phyloP scores from a whole-genome alignment of 2,113 vertebrate genomes.

The Pachyramphus minor region DNA sequence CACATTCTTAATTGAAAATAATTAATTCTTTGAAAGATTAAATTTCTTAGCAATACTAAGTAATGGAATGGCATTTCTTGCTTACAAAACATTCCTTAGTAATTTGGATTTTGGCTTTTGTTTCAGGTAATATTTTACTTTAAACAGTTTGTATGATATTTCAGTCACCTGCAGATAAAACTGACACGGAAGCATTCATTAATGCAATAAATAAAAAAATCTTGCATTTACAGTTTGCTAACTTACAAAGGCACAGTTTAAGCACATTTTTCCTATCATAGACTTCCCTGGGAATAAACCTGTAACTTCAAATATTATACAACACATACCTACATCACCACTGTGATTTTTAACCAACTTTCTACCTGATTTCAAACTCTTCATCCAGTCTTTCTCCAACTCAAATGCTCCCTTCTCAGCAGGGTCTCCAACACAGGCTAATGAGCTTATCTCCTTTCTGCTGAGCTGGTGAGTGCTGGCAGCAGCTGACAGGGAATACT shows the following conservation, averaged over 20 bases:
- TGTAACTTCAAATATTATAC: neutral
- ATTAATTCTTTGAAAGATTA: neutral
- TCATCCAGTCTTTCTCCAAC: neutral
- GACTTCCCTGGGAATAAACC: neutral
- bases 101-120: neutral
- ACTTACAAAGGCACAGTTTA: neutral
- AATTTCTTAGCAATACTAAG: neutral
- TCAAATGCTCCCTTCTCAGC: neutral
- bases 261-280: neutral
- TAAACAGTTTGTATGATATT: neutral
- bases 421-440: conserved; percentile 43
- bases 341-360: neutral
- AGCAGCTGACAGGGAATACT: conserved; percentile 42
- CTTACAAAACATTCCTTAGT: neutral
- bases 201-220: neutral
- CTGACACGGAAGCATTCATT: neutral
- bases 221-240: neutral
- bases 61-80: neutral
- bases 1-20: neutral
- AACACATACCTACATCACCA: neutral
- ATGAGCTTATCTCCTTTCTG: conserved; percentile 43
- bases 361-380: neutral
- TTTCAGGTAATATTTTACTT: neutral
- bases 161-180: neutral
- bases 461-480: conserved; percentile 5